Percentiles rank a stretch among this genome's conserved stretches.
These are phyloP conservation scores for Trissolcus japonicus DNA, from an alignment of 2,888 invertebrate genomes.

Conservation along the genomic window DNA sequence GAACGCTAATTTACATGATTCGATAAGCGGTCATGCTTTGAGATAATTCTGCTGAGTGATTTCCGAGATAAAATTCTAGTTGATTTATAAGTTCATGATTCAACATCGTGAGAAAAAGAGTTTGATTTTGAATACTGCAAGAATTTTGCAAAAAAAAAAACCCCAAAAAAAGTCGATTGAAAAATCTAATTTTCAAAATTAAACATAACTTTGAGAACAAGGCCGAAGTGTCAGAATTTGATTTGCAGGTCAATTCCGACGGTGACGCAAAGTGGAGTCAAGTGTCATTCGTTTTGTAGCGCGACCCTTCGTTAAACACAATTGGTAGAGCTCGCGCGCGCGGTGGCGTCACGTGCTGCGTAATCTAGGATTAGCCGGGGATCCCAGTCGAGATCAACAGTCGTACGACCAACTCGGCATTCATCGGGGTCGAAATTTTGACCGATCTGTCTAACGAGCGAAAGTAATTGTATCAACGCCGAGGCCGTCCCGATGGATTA, in stretches of 20 bases:
- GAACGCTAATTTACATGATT: constrained; percentile 17
- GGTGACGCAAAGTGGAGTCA: constrained; percentile 65
- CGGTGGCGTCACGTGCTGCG: constrained; percentile 61
- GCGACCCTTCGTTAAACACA: constrained; percentile 59
- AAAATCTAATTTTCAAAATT: too few species aligned
- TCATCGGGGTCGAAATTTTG: constrained; percentile 57
- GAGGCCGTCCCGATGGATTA: constrained; percentile 46
- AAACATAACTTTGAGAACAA: too few species aligned
- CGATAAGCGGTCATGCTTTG: constrained; percentile 8
- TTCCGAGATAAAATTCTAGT: too few species aligned
- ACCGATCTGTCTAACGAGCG: constrained; percentile 57
- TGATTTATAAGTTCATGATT: not conserved
- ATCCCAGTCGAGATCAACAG: constrained; percentile 60
- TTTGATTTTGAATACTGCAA: too few species aligned
- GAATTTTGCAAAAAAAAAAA: too few species aligned
- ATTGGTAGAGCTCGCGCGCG: constrained; percentile 39
- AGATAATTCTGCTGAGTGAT: too few species aligned
- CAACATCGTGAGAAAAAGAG: too few species aligned
- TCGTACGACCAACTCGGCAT: constrained; percentile 57
- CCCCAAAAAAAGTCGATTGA: too few species aligned
- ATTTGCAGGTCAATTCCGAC: constrained; percentile 45
- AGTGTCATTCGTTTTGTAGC: constrained; percentile 64
- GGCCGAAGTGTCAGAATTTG: constrained; percentile 42
- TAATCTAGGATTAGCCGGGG: constrained; percentile 62
- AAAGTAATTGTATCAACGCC: constrained; percentile 57